These are phyloP conservation scores for Euphonia xanthogaster DNA, from an alignment of 2,797 vertebrate species.

Conservation along the genomic window DNA sequence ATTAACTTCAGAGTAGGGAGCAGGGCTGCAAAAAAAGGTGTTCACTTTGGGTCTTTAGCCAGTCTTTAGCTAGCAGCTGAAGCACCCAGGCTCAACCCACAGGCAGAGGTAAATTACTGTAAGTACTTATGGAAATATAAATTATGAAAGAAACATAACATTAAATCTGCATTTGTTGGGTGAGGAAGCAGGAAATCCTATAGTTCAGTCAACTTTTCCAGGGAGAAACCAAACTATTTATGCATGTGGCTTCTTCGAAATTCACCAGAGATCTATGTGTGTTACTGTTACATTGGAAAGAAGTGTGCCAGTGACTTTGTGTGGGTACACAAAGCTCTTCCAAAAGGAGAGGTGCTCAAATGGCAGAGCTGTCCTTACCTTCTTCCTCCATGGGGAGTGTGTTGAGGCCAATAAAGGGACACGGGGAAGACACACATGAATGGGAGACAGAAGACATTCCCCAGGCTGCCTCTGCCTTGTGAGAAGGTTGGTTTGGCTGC, in stretches of 20 bases:
- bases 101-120: not conserved
- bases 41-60: not conserved
- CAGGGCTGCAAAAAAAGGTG: not conserved
- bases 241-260: not conserved
- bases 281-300: rapidly evolving
- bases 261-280: not conserved
- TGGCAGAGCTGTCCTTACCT: not conserved
- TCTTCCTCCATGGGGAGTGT: not conserved
- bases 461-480: not conserved
- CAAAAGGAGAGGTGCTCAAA: not conserved
- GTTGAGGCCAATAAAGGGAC: rapidly evolving
- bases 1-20: not conserved
- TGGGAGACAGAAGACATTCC: not conserved
- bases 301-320: not conserved
- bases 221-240: not conserved
- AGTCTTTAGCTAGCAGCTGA: not conserved
- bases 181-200: not conserved
- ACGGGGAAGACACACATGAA: not conserved
- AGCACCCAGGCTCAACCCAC: not conserved
- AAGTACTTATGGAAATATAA: not conserved
- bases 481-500: not conserved
- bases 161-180: not conserved
- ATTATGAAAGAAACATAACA: not conserved
- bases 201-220: not conserved
- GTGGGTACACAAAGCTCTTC: not conserved